A percentile compares a stretch with the other conserved stretches of the same genome.
phyloP scores from a whole-genome alignment of 2,113 vertebrate genomes.

The Geococcyx californianus region DNA sequence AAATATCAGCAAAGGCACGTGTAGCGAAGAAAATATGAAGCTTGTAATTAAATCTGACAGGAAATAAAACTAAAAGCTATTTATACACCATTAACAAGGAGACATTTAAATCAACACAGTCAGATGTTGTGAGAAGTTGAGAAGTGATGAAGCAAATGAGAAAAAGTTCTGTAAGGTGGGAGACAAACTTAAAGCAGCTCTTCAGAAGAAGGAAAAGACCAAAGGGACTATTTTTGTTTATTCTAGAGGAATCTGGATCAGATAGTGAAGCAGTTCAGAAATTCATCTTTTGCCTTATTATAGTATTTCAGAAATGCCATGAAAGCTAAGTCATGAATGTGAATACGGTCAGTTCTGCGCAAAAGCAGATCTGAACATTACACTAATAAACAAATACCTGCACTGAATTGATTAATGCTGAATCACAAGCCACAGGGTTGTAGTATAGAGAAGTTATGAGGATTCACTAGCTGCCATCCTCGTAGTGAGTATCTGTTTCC shows the following conservation, averaged over 20 bases:
- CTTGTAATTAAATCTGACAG: slow-evolving; percentile 39
- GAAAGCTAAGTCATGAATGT: not conserved
- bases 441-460: not conserved
- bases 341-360: not conserved
- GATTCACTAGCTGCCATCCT: not conserved
- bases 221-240: not conserved
- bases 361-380: not conserved
- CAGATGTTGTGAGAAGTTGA: not conserved
- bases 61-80: slow-evolving; percentile 11
- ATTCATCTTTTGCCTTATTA: not conserved
- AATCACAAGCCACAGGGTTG: not conserved
- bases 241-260: not conserved
- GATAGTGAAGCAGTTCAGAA: not conserved
- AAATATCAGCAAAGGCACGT: not conserved
- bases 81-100: not conserved
- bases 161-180: not conserved
- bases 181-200: not conserved
- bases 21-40: not conserved
- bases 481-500: not conserved
- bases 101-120: not conserved
- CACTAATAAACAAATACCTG: not conserved
- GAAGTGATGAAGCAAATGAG: not conserved
- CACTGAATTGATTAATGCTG: not conserved
- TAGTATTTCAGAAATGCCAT: not conserved
- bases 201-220: not conserved